Conservation (phyloP, 2,888 invertebrate species). For the Melinaea menophilus region DNA sequence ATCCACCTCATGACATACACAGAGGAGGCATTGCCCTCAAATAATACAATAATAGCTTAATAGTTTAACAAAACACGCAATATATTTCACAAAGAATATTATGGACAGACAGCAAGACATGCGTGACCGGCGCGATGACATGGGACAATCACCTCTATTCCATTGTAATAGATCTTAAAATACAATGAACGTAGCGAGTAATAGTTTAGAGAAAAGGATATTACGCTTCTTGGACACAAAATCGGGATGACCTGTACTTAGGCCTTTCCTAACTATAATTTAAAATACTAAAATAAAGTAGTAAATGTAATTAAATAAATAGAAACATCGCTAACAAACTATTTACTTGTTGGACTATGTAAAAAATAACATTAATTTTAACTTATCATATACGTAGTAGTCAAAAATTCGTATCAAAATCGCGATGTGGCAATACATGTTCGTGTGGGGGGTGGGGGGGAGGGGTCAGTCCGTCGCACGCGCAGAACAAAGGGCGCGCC, state of each 20-base stretch:
- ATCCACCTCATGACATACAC: neutral
- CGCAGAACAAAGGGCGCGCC: slow-evolving; percentile 76
- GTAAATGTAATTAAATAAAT: no score
- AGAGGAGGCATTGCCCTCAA: slow-evolving; percentile 8
- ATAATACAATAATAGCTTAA: slow-evolving; percentile 5
- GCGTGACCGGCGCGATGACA: slow-evolving; percentile 19
- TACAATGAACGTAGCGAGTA: neutral
- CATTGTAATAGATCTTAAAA: neutral
- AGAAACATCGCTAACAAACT: no score
- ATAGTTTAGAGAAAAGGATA: slow-evolving; percentile 23
- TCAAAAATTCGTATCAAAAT: slow-evolving; percentile 25
- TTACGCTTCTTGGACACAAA: slow-evolving; percentile 23
- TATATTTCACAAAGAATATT: slow-evolving; percentile 24
- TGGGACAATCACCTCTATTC: slow-evolving; percentile 11
- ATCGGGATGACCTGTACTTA: slow-evolving; percentile 21
- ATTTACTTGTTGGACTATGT: no score
- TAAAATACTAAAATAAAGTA: slow-evolving; percentile 3
- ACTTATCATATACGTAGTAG: neutral
- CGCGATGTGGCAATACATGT: slow-evolving; percentile 25
- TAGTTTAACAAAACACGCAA: slow-evolving; percentile 24
- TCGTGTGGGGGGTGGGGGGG: slow-evolving; percentile 15
- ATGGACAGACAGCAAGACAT: slow-evolving; percentile 16
- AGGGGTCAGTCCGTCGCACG: slow-evolving; percentile 40
- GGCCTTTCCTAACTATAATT: slow-evolving; percentile 15
- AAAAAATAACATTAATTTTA: no score